Base-by-base conservation (phyloP, 2,113 vertebrate species). In the Centrocercus urophasianus region DNA sequence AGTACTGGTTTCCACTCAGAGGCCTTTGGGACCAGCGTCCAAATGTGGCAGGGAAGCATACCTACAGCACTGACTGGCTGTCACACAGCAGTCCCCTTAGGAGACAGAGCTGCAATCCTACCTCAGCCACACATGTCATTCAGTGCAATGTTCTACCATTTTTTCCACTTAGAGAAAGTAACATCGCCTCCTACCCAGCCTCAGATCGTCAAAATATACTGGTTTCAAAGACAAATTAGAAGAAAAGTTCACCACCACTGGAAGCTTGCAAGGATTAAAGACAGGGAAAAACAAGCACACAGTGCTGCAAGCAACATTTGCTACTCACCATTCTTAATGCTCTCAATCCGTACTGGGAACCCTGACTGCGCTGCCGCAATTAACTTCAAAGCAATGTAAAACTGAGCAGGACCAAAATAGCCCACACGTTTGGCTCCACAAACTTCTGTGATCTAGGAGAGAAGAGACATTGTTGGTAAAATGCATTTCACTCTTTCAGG, bases 321-420 rank as follows among this genome's bases (percentile, higher is more conserved):
- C 87, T 86, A 98, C 99, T 99, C 96, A 99, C 99, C 99, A 94
- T 98, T 98, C 70, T 98, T 98, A 89, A 99, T 97, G 87, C 98
- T 99, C 95, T 99, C 99, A 92, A 98, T 97, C 83, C 98, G 97
- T 84, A 99, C 87, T n/a, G 99, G 98, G 60, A 99, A 98, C 42
- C 98, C 99, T 10, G 98, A 96, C 95, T 99, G 99, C 6, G 98
- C 98, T 24, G 98, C 99, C 0, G 99, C 98, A 54, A 99, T 98
- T 95, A 99, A 98, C 97, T 99, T 99, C 97, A 99, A 98, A 75
- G 98, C 99, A 96, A 99, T 85, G 34, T 98, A 99, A 98, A 99
- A 99, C 60, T 99, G 99, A 72, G 98, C 95, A 4, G 97, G 98
- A 74, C 98, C 99, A 90, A 99, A 99, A 98, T 98, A 99, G 75